Conservation (phyloP, 35 echinoderm and acorn worm genomes). For the Apostichopus parvimensis region DNA sequence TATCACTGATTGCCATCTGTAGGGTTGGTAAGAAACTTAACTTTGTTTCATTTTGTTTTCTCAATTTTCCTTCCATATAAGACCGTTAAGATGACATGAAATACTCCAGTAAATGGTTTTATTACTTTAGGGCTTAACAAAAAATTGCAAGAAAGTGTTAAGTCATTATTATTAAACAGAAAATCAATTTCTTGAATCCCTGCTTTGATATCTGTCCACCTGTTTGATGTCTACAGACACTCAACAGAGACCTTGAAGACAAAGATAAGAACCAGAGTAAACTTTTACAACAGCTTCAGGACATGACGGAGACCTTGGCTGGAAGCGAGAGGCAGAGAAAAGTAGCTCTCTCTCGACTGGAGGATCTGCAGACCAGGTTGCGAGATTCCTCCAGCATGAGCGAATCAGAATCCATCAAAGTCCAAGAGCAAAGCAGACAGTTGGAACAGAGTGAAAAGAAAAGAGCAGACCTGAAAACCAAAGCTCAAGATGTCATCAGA, state of each 20-base stretch:
- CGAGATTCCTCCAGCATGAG: constrained; percentile 53
- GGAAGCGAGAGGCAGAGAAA: constrained; percentile 78
- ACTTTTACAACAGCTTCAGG: constrained; percentile 66
- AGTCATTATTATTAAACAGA: too few species aligned
- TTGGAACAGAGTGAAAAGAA: constrained; percentile 64
- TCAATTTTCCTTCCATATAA: too few species aligned
- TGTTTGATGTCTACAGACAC: constrained; percentile 36
- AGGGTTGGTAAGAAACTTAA: too few species aligned
- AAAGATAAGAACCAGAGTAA: constrained; percentile 82
- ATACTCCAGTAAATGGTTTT: too few species aligned
- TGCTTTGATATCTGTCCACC: neutral
- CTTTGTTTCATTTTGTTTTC: too few species aligned
- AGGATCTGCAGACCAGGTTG: constrained; percentile 71
- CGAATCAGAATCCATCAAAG: constrained; percentile 41
- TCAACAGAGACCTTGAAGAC: constrained; percentile 81
- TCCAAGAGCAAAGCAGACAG: constrained; percentile 63
- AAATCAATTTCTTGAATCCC: too few species aligned
- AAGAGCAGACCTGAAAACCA: constrained; percentile 70
- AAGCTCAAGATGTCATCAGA: constrained; percentile 76
- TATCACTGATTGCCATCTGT: too few species aligned
- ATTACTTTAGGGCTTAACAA: too few species aligned
- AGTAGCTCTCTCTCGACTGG: constrained; percentile 70
- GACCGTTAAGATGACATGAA: too few species aligned
- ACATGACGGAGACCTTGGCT: constrained; percentile 64
- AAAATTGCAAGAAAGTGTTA: too few species aligned